Base-by-base conservation (phyloP, 2,888 invertebrate genomes). In the Tyria jacobaeae region DNA sequence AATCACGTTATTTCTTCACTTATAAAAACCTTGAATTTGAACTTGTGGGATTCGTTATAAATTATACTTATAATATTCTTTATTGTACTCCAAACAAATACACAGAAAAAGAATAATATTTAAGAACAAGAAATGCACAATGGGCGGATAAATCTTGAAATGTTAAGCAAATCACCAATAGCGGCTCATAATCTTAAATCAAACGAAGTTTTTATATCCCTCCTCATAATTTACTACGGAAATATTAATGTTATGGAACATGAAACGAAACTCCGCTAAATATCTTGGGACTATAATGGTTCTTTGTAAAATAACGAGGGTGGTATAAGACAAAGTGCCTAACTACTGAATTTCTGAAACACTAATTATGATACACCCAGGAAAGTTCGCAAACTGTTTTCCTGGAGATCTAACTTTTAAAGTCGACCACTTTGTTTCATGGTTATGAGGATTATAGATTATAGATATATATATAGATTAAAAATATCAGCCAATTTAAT, bases 161-260 rank as follows among this genome's bases (percentile, higher is more conserved):
- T 47, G 6, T 56, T 47, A 9, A 31, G 27, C 27, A 56, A 35
- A 25, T 24, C 5, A 27, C 27, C 21, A 39, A 50, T 39, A 48
- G 31, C 37, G 24, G 39, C 1, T 34, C 47, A 34, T 56, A 56
- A 56, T 35, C 55, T 56, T 56, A 56, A 48, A 56, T 49, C 48
- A 56, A 48, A 56, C 39, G 57, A 57, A 71, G 60, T 54, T 62
- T 71, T 65, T 67, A 62, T 60, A 64, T 55, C 57, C 10, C n/a
- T 27, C 17, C 56, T 66, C 50, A 50, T 17, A 50, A 37, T 64
- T 63, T 54, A 49, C 53, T 25, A 3, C 10, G 24, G 57, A 44
- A 56, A 25, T 51, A 70, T 70, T 60, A 31, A 51, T 63, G 51
- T 59, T 17, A 47, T n/a, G 14, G 9, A 44, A 57, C 47, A 52